Conservation (phyloP, 2,797 vertebrate genomes). For the Malacoraja senta region DNA sequence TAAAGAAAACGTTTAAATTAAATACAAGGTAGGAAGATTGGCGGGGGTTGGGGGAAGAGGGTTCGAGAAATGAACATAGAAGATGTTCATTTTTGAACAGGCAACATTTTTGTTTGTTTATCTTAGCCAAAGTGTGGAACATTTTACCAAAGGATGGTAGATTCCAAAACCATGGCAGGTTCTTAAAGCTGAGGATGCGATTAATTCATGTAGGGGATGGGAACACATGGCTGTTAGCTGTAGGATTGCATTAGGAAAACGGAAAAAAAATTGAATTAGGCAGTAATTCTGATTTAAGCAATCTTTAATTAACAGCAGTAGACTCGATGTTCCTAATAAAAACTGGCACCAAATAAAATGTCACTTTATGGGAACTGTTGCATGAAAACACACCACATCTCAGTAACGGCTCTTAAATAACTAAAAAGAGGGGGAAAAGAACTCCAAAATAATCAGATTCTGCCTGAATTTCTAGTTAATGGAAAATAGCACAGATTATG, state of each 20-base stretch:
- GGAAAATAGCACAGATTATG: not conserved
- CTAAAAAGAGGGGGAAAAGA: not conserved
- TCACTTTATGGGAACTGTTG: not conserved
- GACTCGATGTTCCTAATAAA: conserved; percentile 22
- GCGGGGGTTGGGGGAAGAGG: no score
- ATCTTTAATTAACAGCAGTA: conserved; percentile 22
- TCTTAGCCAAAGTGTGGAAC: not conserved
- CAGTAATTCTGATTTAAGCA: conserved; percentile 17
- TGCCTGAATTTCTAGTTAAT: not conserved
- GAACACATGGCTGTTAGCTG: not conserved
- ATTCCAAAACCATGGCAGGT: not conserved
- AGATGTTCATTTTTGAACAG: no score
- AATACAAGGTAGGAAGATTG: not conserved
- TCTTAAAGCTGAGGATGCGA: not conserved
- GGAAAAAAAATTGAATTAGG: not conserved
- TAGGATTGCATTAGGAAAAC: not conserved
- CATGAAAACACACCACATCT: not conserved
- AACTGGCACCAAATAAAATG: conserved; percentile 27
- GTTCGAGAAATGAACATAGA: no score
- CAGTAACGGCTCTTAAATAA: not conserved
- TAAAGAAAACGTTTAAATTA: not conserved
- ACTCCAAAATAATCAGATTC: not conserved
- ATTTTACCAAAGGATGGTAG: not conserved
- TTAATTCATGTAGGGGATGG: not conserved
- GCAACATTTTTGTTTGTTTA: not conserved